Conservation (phyloP, 2,113 vertebrate genomes). For the Spermophilus dauricus region DNA sequence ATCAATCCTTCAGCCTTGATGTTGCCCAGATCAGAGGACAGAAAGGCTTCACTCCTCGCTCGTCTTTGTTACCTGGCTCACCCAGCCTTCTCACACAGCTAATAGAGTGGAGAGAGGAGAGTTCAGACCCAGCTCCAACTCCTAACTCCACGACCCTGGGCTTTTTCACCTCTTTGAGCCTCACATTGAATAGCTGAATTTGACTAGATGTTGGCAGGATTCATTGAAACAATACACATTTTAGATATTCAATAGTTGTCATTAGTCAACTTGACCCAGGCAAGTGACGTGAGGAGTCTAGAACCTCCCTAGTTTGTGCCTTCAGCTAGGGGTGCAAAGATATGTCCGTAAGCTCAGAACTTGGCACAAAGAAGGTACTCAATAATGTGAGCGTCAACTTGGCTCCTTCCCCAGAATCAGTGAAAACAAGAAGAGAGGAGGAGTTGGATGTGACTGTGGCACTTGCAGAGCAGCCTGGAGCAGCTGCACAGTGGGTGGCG, state of each 20-base stretch:
- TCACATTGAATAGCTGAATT: neutral
- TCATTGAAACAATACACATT: neutral
- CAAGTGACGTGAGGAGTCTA: neutral
- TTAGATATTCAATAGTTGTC: neutral
- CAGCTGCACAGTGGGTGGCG: rapidly evolving
- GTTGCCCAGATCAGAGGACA: neutral
- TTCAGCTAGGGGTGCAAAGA: neutral
- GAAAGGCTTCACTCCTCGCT: neutral
- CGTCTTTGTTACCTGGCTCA: neutral
- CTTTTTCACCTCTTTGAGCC: neutral
- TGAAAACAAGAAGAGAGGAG: neutral
- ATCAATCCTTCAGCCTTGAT: neutral
- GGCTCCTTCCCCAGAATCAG: neutral
- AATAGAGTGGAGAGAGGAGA: neutral
- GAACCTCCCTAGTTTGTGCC: neutral
- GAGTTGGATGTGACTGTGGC: rapidly evolving
- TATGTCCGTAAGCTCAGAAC: neutral
- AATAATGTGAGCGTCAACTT: neutral
- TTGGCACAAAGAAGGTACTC: neutral
- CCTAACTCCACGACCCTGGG: neutral
- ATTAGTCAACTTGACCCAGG: neutral
- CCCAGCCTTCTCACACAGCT: neutral
- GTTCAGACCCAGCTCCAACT: neutral
- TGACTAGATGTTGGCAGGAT: neutral
- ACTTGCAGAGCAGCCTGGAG: neutral